Evolutionary conservation across 2,888 invertebrate genomes (phyloP), one percentile per base, ranked within the genome.

Genomic region (Hanleya hanleyi): DNA sequence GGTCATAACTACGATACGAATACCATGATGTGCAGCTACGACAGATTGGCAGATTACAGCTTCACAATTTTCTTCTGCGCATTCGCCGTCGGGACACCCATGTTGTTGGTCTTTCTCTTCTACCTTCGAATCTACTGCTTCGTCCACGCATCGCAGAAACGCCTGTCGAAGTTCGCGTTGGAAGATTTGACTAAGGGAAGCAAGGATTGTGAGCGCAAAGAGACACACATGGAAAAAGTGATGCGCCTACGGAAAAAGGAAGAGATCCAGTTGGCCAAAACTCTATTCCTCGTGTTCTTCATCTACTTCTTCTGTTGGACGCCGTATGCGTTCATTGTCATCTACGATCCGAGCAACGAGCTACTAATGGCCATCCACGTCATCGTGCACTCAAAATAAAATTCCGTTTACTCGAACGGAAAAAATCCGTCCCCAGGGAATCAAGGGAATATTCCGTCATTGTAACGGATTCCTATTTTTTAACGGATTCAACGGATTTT

Each of bases 21-120:
- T 66, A 81, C 81, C 38, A 80, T 82, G 76, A 80, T 81, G 18
- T 85, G 85, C 62, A 81, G 81, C 9, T 85, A 81, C 69, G 83
- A 83, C 74, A 67, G 84, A 37, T 69, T 76, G 9, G 78, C 80
- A 37, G 79, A 77, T 70, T 76, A 82, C 61, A 69, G 76, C 9
- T 85, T 82, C 77, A 83, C 82, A 3, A 69, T 82, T 26, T 83
- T 84, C 68, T 78, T 84, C 49, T 76, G 79, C 0, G 32, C 71
- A 6, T 69, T 78, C 36, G 77, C 78, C 9, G 77, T 83, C 15
- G 74, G 74, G 7, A 38, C 78, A 9, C 83, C 84, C 9, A 77
- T 84, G 66, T 36, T 76, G 1, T 70, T 81, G 0, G 81, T 83
- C 0, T 69, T 81, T 7, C 68, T 72, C 9, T 80, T 79, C 29